Percentiles rank a stretch among this genome's conserved stretches.
Conservation (phyloP, 2,797 vertebrate genomes). For the Danio kyathit region DNA sequence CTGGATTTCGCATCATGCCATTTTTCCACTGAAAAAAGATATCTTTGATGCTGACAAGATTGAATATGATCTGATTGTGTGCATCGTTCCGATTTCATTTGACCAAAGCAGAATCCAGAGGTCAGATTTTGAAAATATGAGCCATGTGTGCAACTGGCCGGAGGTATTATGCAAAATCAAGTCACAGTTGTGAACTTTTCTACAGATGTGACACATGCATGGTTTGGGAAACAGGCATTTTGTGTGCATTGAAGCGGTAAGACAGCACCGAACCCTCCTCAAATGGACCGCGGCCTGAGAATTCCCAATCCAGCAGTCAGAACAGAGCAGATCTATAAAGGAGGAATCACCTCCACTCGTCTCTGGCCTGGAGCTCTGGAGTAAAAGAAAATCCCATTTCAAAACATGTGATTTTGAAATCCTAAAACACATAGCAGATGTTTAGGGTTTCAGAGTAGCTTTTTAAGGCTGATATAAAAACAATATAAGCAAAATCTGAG, state of each 20-base stretch:
- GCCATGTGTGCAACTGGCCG: conserved; percentile 41
- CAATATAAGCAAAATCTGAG: not conserved
- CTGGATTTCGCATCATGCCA: conserved; percentile 12
- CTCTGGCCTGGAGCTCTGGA: conserved; percentile 9
- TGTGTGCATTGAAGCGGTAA: conserved; percentile 20
- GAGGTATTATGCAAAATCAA: conserved; percentile 41
- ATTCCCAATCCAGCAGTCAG: not conserved
- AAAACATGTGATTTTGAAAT: conserved; percentile 20
- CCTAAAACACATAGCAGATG: conserved; percentile 1
- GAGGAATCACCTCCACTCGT: conserved; percentile 29
- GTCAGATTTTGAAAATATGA: conserved; percentile 21
- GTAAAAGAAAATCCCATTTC: conserved; percentile 18
- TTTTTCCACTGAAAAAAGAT: conserved; percentile 16
- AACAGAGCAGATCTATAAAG: conserved; percentile 11
- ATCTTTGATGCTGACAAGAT: conserved; percentile 37
- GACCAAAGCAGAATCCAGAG: not conserved
- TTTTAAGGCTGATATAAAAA: conserved; percentile 9
- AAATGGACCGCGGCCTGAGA: conserved; percentile 13
- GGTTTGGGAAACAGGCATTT: not conserved
- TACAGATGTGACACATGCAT: not conserved
- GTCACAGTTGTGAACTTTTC: conserved; percentile 6
- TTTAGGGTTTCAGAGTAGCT: conserved; percentile 10
- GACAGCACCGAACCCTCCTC: conserved; percentile 23
- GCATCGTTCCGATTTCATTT: conserved; percentile 22
- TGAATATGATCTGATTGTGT: conserved; percentile 42